phyloP scores from a whole-genome alignment of 2,797 vertebrate genomes.

The Scolopax rusticola region DNA sequence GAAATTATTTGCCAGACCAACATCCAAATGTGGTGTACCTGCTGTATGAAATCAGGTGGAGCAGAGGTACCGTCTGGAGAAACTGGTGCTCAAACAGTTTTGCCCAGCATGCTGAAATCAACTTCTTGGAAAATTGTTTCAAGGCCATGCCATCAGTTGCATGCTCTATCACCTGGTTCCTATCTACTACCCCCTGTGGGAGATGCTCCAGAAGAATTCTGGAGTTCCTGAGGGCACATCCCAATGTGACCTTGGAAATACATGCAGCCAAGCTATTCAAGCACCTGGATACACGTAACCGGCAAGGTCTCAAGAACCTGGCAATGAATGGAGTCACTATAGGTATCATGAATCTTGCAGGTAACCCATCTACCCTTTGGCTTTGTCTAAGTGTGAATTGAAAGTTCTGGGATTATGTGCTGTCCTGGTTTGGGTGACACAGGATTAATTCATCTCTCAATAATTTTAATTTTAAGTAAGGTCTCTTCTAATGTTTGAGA shows the following conservation, averaged over 20 bases:
- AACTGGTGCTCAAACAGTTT: background rate
- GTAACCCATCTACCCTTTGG: slow-evolving; percentile 32
- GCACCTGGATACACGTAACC: background rate
- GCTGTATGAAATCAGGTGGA: slow-evolving; percentile 73
- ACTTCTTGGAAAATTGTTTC: slow-evolving; percentile 65
- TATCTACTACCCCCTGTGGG: slow-evolving; percentile 74
- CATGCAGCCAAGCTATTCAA: slow-evolving; percentile 38
- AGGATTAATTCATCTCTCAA: background rate
- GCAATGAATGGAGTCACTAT: background rate
- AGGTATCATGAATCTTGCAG: slow-evolving; percentile 50
- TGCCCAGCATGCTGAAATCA: slow-evolving; percentile 58
- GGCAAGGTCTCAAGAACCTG: slow-evolving; percentile 62
- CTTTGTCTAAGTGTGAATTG: background rate
- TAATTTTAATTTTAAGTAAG: background rate
- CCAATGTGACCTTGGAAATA: slow-evolving; percentile 62
- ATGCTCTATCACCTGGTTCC: slow-evolving; percentile 73
- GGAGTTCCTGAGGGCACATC: slow-evolving; percentile 48
- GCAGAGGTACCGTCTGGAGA: background rate
- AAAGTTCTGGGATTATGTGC: background rate
- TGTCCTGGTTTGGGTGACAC: background rate
- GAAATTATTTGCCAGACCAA: background rate
- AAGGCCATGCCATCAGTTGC: background rate
- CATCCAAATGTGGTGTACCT: slow-evolving; percentile 28
- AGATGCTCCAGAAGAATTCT: slow-evolving; percentile 36
- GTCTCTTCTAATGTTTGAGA: background rate